Percentiles rank a stretch among this genome's conserved stretches.
These are phyloP conservation scores for Chorisops tibialis DNA, from an alignment of 2,888 invertebrate genomes.

Conservation along the genomic window DNA sequence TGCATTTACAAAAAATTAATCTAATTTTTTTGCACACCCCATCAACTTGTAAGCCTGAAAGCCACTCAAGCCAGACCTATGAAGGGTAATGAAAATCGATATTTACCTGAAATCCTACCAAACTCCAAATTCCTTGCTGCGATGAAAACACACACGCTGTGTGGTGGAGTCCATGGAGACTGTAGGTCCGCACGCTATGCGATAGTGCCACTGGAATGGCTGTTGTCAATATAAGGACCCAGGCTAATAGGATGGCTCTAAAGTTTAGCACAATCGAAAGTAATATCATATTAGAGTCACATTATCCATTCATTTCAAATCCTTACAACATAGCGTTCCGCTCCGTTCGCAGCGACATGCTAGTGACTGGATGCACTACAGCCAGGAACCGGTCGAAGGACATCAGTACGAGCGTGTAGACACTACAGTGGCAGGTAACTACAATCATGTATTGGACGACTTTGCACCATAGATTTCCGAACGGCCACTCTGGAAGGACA, in stretches of 20 bases:
- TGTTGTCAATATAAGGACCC: conserved; percentile 75
- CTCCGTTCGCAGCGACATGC: conserved; percentile 81
- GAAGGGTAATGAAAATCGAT: not conserved
- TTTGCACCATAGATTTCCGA: conserved; percentile 87
- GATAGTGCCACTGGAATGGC: conserved; percentile 76
- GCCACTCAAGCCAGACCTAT: no score
- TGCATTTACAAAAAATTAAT: no score
- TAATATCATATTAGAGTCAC: not conserved
- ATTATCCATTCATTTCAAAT: conserved; percentile 12
- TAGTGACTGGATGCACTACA: conserved; percentile 87
- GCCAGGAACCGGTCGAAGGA: conserved; percentile 88
- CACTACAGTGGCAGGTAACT: conserved; percentile 89
- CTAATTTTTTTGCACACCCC: no score
- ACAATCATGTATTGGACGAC: conserved; percentile 82
- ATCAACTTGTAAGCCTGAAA: no score
- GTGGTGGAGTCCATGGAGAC: conserved; percentile 61
- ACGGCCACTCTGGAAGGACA: conserved; percentile 83
- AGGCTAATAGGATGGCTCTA: conserved; percentile 71
- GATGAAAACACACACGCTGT: conserved; percentile 68
- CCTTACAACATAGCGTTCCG: conserved; percentile 66
- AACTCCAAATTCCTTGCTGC: conserved; percentile 58
- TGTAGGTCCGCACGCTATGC: conserved; percentile 70
- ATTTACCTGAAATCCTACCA: conserved; percentile 50
- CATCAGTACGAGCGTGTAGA: conserved; percentile 92
- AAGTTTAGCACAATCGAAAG: conserved; percentile 27